Conservation (phyloP, 2,888 invertebrate genomes). For the Nipponacmea schrenckii region DNA sequence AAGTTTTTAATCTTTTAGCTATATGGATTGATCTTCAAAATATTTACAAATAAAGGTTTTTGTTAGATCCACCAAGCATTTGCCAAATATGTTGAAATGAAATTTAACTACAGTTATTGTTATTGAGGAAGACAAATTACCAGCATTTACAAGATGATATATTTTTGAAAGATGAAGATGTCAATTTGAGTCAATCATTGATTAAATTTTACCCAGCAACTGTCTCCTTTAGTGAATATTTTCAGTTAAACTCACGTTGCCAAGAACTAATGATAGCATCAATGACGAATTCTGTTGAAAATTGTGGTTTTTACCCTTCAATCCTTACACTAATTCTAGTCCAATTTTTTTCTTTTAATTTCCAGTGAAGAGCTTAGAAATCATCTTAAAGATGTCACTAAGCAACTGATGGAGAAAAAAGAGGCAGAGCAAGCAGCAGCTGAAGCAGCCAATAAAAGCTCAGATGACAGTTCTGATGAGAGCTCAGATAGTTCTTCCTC, state of each 20-base stretch:
- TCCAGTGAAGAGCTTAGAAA: constrained; percentile 84
- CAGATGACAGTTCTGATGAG: constrained; percentile 25
- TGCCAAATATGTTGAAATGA: not conserved
- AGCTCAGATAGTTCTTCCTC: constrained; percentile 24
- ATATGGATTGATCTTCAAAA: too few relatives aligned
- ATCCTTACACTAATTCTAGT: constrained; percentile 95
- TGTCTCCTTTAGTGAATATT: too few relatives aligned
- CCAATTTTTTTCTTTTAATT: constrained; percentile 66
- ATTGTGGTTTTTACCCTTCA: constrained; percentile 86
- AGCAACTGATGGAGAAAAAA: constrained; percentile 54
- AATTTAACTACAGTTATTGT: not conserved
- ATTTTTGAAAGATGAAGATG: too few relatives aligned
- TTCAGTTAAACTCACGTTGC: too few relatives aligned
- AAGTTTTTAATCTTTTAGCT: constrained; percentile 57
- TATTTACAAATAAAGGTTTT: too few relatives aligned
- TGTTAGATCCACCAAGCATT: not conserved
- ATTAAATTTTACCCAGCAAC: too few relatives aligned
- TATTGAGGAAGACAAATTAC: too few relatives aligned
- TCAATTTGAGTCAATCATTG: too few relatives aligned
- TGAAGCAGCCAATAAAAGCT: constrained; percentile 23
- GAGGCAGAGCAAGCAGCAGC: constrained; percentile 39
- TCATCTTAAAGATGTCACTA: constrained; percentile 83
- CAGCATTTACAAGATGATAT: too few relatives aligned
- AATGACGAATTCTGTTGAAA: too few relatives aligned
- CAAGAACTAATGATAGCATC: too few relatives aligned